Base-by-base conservation (phyloP, 2,888 invertebrate genomes). In the Pristionchus japonicus region DNA sequence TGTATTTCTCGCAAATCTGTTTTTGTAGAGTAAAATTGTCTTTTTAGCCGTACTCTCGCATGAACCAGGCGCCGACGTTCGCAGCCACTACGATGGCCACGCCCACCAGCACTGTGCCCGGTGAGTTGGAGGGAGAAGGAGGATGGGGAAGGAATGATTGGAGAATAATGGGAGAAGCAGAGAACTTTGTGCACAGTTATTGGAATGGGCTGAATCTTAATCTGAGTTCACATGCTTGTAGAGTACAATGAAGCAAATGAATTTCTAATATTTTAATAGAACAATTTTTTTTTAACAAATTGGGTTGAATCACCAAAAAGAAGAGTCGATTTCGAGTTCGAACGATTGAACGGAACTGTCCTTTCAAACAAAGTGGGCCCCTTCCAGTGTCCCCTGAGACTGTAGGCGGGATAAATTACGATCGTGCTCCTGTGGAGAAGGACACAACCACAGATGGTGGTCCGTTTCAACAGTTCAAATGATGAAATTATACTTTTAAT, bases 21-120 rank as follows among this genome's bases (percentile, higher is more conserved):
- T 15, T 13, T 47, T 27, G 17, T 47, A 3, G 9, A 57, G 4
- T 3, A 57, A 57, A 57, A 57, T n/a, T 6, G 1, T 0, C 40
- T 3, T n/a, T 84, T 37, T 34, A 86, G 86, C 70, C 86, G 70
- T 86, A 86, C 27, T 85, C 85, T 34, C 86, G 86, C 4, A 70
- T 70, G 86, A 86, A 57, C n/a, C 37, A 43, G 15, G 11, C 86
- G 27, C 86, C 70, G 49, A 11, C 67, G 6, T 86, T 86, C n/a
- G 86, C 86, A 0, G 67, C 86, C 15, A 70, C 85, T 1, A 52
- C 86, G 49, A 86, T 86, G 86, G 23, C 67, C 31, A 86, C 70
- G 34, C 34, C 86, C 23, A 70, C 86, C 11, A 49, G 43, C 13
- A 49, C 70, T 20, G 86, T 86, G 20, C 49, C 67, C 0, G 86